Conservation (phyloP, 1,140 invertebrate genomes). For the Adoxophyes honmai region DNA sequence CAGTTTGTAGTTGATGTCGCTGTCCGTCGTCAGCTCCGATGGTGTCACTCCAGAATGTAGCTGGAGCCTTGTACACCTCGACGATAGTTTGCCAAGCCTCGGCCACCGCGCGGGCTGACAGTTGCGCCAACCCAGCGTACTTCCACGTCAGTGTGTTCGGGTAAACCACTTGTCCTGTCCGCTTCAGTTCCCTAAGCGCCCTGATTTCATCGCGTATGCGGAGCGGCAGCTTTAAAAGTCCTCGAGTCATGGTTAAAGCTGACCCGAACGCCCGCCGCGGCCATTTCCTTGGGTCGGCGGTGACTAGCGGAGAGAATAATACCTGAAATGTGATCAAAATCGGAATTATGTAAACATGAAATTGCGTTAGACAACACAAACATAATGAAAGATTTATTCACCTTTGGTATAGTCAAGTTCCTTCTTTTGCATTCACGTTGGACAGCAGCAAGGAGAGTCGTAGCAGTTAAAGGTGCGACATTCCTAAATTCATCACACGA, state of each 20-base stretch:
- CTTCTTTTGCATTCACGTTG: constrained; percentile 66
- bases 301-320: constrained; percentile 57
- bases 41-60: constrained; percentile 56
- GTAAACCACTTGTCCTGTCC: constrained; percentile 42
- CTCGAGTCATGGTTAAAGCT: constrained; percentile 28
- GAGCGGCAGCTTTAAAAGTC: constrained; percentile 44
- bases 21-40: constrained; percentile 56
- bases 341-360: too few relatives aligned
- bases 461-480: constrained; percentile 40
- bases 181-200: constrained; percentile 51
- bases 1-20: constrained; percentile 81
- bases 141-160: constrained; percentile 59
- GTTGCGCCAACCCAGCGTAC: constrained; percentile 53
- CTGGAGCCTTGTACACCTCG: constrained; percentile 54
- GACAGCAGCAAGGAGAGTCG: constrained; percentile 52
- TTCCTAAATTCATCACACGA: constrained; percentile 25
- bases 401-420: constrained; percentile 65
- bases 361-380: too few relatives aligned
- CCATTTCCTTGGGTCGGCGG: constrained; percentile 68
- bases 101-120: constrained; percentile 42
- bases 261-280: constrained; percentile 39
- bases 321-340: constrained; percentile 36
- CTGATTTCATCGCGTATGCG: constrained; percentile 46
- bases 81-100: constrained; percentile 45
- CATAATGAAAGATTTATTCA: constrained; percentile 23